Base-by-base conservation (phyloP, 2,797 vertebrate genomes). In the Coilia nasus region DNA sequence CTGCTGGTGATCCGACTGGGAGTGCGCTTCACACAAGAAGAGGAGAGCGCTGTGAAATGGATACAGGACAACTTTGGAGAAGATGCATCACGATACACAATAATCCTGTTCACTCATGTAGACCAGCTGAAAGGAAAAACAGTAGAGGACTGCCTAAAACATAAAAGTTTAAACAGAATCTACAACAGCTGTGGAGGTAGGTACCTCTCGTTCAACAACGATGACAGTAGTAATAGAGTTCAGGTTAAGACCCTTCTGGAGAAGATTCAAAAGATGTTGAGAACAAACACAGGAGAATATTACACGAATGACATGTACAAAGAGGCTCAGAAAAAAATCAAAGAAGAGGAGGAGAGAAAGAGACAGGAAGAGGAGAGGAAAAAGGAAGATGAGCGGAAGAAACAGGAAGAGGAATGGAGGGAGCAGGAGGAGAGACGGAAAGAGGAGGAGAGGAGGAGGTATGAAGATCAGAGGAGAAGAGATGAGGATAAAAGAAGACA, bases 11-110 rank as follows among this genome's bases (percentile, higher is more conserved):
- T 90, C 64, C 81, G 83, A 31, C 59, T 88, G 11, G 84, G 85
- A 5, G 81, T 31, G 9, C 84, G 67, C 57, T 88, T 89, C 83
- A 88, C 89, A 4, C 47, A 87, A 31, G 84, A 89, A 0, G 88
- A 87, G 28, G 60, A 12, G 0, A 84, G 88, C 6, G 67, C 78
- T 0, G 67, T 89, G 10, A 86, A 81, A 59, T 87, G 86, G 83
- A 89, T 90, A 64, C 46, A 88, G 21, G 82, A 84, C 9, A 87
- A 83, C 83, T 90, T 90, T 81, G 90, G 89, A 15, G 83, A 84
- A 35, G 86, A 87, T 2, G 87, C 87, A 17, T 81, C 87, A 62
- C 81, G 67, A 31, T 89, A 87, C 82, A 89, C 87, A 1, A 85
- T 90, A 19, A 84, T 90, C 31, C 46, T 90, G 59, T 90, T 90